These are phyloP conservation scores for Rapana venosa DNA, from an alignment of 2,888 invertebrate species.

Conservation along the genomic window DNA sequence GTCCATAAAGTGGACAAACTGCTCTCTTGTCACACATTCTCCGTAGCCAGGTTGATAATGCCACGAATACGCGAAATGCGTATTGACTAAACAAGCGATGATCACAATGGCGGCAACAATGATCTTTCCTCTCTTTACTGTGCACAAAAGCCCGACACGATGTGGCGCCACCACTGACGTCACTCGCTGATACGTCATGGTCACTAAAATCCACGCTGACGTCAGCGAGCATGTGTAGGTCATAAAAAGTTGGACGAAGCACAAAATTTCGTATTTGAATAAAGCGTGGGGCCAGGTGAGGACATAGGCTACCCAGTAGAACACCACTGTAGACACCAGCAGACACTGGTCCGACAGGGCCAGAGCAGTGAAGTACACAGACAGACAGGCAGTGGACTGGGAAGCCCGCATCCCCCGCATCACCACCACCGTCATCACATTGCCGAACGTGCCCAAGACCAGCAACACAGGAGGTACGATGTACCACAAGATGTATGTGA, in stretches of 20 bases:
- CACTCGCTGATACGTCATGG: conserved; percentile 27
- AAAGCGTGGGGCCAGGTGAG: neutral
- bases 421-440: neutral
- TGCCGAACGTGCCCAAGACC: conserved; percentile 16
- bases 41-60: neutral
- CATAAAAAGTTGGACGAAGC: neutral
- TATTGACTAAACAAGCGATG: neutral
- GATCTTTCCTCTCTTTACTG: neutral
- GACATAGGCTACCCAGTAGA: neutral
- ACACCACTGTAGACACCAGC: neutral
- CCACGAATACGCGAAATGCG: neutral
- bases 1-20: neutral
- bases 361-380: conserved; percentile 5
- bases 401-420: conserved; percentile 1
- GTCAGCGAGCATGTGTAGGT: neutral
- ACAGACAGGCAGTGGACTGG: neutral
- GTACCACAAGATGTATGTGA: neutral
- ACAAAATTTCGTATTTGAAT: neutral
- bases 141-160: neutral
- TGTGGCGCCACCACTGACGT: conserved; percentile 16
- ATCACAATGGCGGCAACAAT: neutral
- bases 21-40: neutral
- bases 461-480: neutral
- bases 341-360: conserved; percentile 19
- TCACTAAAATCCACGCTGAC: conserved; percentile 18